Evolutionary conservation across 2,113 vertebrate species (phyloP).

Genomic region (Pheucticus melanocephalus): DNA sequence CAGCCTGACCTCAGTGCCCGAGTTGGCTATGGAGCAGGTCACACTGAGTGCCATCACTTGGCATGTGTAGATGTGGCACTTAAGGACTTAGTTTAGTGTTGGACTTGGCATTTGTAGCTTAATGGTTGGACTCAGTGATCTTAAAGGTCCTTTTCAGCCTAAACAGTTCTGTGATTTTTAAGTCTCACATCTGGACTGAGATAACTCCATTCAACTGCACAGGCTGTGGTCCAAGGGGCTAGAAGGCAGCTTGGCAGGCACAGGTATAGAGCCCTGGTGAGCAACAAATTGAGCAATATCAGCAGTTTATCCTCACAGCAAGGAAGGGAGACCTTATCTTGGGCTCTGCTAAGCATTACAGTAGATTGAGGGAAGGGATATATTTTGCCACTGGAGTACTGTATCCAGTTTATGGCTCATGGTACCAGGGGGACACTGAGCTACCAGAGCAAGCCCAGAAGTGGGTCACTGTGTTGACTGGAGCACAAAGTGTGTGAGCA

Average conservation of each 20-base stretch:
- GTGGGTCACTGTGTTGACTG: background rate
- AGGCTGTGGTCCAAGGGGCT: background rate
- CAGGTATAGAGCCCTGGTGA: background rate
- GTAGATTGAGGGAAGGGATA: background rate
- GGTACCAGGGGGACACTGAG: too few species aligned
- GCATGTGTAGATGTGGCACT: background rate
- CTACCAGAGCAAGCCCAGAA: background rate
- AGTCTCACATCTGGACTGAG: background rate
- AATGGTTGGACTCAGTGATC: background rate
- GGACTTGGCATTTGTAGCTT: background rate
- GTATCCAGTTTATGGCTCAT: background rate
- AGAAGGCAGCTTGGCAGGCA: background rate
- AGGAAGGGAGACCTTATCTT: background rate
- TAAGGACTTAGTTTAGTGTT: background rate
- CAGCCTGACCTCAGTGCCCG: background rate
- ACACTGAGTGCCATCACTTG: background rate
- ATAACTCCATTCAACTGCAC: background rate
- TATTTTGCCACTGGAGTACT: background rate
- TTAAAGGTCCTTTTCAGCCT: background rate
- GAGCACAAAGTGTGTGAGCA: background rate
- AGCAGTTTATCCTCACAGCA: background rate
- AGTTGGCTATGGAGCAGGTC: background rate
- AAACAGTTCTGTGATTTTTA: background rate
- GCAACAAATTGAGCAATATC: background rate
- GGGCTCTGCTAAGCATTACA: background rate